These are phyloP conservation scores for Octodonta nipae DNA, from an alignment of 2,888 invertebrate genomes.

Conservation along the genomic window DNA sequence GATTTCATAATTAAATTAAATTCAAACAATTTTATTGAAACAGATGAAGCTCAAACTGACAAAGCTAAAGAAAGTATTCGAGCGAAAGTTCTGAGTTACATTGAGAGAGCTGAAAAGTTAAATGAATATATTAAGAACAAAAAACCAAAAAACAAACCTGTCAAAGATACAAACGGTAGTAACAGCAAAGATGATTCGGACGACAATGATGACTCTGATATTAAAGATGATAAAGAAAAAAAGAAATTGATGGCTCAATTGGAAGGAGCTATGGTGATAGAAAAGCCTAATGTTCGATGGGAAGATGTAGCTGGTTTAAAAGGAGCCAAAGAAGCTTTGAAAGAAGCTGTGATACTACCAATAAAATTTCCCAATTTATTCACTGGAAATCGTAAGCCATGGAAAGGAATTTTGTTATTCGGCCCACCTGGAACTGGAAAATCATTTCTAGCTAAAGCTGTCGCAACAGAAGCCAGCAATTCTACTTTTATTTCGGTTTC, in stretches of 20 bases:
- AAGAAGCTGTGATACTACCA: constrained; percentile 97
- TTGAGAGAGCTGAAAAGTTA: constrained; percentile 92
- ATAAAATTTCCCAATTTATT: constrained; percentile 97
- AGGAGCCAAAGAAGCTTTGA: constrained; percentile 92
- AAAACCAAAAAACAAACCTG: constrained; percentile 75
- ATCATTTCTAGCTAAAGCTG: constrained; percentile 96
- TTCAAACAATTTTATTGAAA: constrained; percentile 11
- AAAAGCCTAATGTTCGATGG: constrained; percentile 96
- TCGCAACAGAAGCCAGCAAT: constrained; percentile 99
- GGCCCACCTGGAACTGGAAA: constrained; percentile 99
- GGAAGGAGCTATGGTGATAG: constrained; percentile 90
- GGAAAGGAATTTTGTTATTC: constrained; percentile 95
- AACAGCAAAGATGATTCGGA: constrained; percentile 78
- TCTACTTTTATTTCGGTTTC: constrained; percentile 99
- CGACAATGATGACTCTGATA: too few relatives aligned
- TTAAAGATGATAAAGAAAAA: constrained; percentile 91
- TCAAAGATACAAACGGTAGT: constrained; percentile 75
- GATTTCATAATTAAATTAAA: neutral
- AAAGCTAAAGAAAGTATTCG: constrained; percentile 93
- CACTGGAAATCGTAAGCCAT: constrained; percentile 94
- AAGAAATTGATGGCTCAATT: constrained; percentile 87
- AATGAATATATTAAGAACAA: constrained; percentile 82
- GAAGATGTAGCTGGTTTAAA: constrained; percentile 95
- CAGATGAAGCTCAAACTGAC: constrained; percentile 93
- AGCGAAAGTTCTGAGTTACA: constrained; percentile 82